These are phyloP conservation scores for Gastrophysa polygoni DNA, from an alignment of 2,888 invertebrate species.

Conservation along the genomic window DNA sequence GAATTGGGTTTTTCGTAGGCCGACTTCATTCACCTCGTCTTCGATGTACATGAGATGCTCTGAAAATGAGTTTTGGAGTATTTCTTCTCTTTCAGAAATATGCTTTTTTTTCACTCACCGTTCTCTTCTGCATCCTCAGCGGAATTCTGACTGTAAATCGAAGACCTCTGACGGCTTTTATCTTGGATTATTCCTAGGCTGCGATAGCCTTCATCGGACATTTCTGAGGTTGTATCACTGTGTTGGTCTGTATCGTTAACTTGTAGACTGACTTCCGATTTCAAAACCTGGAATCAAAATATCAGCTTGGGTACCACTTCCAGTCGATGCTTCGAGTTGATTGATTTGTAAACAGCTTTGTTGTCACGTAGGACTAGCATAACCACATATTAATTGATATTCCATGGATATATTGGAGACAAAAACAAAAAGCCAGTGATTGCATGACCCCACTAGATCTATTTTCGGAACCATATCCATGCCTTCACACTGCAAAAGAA, in stretches of 20 bases:
- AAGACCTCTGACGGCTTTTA: constrained; percentile 63
- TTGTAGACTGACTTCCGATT: constrained; percentile 57
- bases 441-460: too few relatives aligned
- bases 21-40: constrained; percentile 71
- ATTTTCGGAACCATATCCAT: too few relatives aligned
- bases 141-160: constrained; percentile 74
- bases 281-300: constrained; percentile 53
- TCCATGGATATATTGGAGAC: too few relatives aligned
- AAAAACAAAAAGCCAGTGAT: too few relatives aligned
- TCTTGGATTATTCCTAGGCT: constrained; percentile 74
- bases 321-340: too few relatives aligned
- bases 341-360: too few relatives aligned
- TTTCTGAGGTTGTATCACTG: constrained; percentile 82
- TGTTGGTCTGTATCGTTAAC: constrained; percentile 47
- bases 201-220: constrained; percentile 84
- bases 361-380: too few relatives aligned
- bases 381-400: too few relatives aligned
- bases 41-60: constrained; percentile 69
- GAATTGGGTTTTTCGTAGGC: constrained; percentile 74
- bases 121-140: constrained; percentile 74
- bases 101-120: constrained; percentile 64
- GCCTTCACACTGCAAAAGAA: too few relatives aligned
- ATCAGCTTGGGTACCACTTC: too few relatives aligned
- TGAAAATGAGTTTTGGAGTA: constrained; percentile 60
- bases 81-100: constrained; percentile 27